These are phyloP conservation scores for Zoanthus gigantus DNA, from an alignment of 92 coral and sea anemone genomes.

Conservation along the genomic window DNA sequence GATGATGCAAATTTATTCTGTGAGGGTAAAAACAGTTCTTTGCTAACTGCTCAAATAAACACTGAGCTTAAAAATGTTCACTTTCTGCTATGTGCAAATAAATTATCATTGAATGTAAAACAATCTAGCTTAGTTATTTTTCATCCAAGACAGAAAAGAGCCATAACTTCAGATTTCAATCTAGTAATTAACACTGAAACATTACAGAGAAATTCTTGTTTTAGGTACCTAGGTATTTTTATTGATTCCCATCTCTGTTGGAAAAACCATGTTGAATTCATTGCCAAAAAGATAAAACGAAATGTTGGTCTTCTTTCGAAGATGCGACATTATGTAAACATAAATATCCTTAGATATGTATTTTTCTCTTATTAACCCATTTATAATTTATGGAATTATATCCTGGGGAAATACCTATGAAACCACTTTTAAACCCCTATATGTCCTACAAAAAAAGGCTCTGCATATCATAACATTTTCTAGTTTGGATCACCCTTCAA, in stretches of 20 bases:
- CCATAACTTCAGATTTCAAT: too few species aligned
- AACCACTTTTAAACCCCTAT: too few species aligned
- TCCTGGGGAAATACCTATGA: not conserved
- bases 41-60: not conserved
- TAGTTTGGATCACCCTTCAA: too few species aligned
- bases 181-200: too few species aligned
- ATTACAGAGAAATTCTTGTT: not conserved
- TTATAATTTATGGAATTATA: not conserved
- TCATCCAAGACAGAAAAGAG: not conserved
- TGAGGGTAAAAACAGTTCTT: not conserved
- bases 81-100: constrained; percentile 6
- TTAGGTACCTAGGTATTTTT: not conserved
- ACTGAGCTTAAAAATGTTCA: not conserved
- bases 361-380: not conserved
- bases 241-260: not conserved
- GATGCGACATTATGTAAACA: constrained; percentile 6
- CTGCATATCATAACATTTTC: too few species aligned
- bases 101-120: not conserved
- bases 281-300: too few species aligned
- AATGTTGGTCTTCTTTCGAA: not conserved
- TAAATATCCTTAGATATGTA: not conserved
- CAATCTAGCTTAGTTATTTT: not conserved
- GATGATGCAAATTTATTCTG: not conserved
- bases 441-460: too few species aligned
- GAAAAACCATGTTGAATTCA: not conserved